These are phyloP conservation scores for Agrotis segetum DNA, from an alignment of 2,888 invertebrate genomes.

Conservation along the genomic window DNA sequence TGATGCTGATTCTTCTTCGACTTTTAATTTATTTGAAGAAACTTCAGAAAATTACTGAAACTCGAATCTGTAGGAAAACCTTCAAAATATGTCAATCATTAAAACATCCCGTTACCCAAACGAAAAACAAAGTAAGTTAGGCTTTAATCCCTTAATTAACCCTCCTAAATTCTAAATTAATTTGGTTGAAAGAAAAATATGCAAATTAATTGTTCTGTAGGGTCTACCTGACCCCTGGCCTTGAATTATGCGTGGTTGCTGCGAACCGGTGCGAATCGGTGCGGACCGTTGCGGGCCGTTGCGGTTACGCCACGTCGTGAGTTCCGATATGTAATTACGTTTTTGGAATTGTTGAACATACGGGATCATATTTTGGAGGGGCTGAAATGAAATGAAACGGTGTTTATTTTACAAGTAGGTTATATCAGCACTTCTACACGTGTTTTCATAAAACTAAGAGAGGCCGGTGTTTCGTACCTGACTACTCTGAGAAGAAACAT, in stretches of 20 bases:
- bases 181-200: conserved; percentile 64
- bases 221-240: conserved; percentile 53
- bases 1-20: no score
- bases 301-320: conserved; percentile 44
- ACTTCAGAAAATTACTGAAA: background rate
- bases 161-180: conserved; percentile 62
- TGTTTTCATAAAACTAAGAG: no score
- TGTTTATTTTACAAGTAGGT: no score
- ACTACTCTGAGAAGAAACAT: no score
- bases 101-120: conserved; percentile 28
- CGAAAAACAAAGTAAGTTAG: conserved; percentile 37
- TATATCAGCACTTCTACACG: no score
- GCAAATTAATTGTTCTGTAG: conserved; percentile 62
- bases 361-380: background rate
- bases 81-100: conserved; percentile 13
- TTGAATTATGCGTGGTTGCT: conserved; percentile 43
- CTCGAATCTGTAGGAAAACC: background rate
- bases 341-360: conserved; percentile 38
- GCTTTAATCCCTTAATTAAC: conserved; percentile 58
- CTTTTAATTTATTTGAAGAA: background rate
- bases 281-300: conserved; percentile 9
- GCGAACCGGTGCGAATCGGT: conserved; percentile 30
- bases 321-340: conserved; percentile 56
- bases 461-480: no score
- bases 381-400: background rate